Evolutionary conservation across 1,140 invertebrate genomes (phyloP).

Genomic region (Ladona fulva): DNA sequence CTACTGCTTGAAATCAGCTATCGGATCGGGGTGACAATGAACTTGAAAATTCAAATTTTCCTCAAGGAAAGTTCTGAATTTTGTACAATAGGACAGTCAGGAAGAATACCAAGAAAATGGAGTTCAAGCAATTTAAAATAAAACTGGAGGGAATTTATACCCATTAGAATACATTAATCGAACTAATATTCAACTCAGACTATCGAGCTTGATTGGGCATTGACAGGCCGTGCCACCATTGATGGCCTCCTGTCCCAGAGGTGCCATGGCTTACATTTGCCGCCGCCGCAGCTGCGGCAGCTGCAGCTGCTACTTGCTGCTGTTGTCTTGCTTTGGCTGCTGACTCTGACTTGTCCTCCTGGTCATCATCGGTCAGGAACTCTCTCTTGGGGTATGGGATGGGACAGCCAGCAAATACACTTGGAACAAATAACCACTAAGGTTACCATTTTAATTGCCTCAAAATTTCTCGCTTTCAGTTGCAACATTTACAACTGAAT

Average conservation of each 20-base stretch:
- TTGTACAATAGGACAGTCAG: no score
- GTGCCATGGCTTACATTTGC: slow-evolving; percentile 10
- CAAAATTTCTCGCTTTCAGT: neutral
- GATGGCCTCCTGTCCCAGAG: neutral
- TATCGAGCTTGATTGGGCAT: no score
- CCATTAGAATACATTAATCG: no score
- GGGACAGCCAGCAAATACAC: slow-evolving; percentile 88
- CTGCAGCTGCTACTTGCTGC: slow-evolving; percentile 36
- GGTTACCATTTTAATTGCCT: neutral
- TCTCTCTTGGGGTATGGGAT: slow-evolving; percentile 99
- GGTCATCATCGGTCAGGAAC: slow-evolving; percentile 95
- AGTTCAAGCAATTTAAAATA: no score
- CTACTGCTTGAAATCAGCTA: no score
- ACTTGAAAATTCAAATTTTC: no score
- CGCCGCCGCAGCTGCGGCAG: neutral
- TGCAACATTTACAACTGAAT: neutral
- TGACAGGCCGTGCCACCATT: neutral
- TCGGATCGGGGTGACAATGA: no score
- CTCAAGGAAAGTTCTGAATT: no score
- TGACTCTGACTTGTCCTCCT: slow-evolving; percentile 82
- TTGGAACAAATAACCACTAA: slow-evolving; percentile 35
- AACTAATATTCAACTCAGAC: no score
- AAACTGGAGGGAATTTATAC: no score
- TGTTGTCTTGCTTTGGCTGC: slow-evolving; percentile 67
- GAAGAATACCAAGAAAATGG: no score